These are phyloP conservation scores for Oncorhynchus tshawytscha DNA, from an alignment of 2,113 vertebrate species.

Conservation along the genomic window DNA sequence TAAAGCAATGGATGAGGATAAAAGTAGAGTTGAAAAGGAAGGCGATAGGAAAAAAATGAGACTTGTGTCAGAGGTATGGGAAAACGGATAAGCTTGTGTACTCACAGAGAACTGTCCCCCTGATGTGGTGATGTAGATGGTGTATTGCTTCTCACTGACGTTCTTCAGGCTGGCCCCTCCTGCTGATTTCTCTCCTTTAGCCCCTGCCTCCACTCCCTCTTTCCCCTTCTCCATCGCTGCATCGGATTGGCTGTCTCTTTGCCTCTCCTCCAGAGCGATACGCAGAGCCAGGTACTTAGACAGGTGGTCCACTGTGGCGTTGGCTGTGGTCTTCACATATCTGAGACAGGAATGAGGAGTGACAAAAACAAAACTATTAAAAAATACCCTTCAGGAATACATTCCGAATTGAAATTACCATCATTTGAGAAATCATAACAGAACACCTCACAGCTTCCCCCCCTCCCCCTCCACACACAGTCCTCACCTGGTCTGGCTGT, in stretches of 20 bases:
- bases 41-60: no score
- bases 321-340: slow-evolving; percentile 87
- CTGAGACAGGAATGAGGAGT: slow-evolving; percentile 51
- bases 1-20: no score
- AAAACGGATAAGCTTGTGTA: neutral
- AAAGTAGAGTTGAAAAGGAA: no score
- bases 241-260: slow-evolving; percentile 41
- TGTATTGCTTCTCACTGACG: slow-evolving; percentile 88
- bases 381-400: neutral
- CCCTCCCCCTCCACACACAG: neutral
- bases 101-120: slow-evolving; percentile 85
- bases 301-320: slow-evolving; percentile 87
- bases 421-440: no score
- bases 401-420: neutral
- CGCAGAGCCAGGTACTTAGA: slow-evolving; percentile 89
- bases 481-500: slow-evolving; percentile 85
- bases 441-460: no score
- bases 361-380: neutral
- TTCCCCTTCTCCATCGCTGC: slow-evolving; percentile 16
- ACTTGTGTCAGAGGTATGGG: no score
- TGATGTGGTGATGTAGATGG: slow-evolving; percentile 84
- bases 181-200: slow-evolving; percentile 17
- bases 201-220: slow-evolving; percentile 13
- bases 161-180: slow-evolving; percentile 43
- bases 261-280: slow-evolving; percentile 81